phyloP scores from a whole-genome alignment of 2,888 invertebrate genomes.

The Pachycephus smyrnensis region DNA sequence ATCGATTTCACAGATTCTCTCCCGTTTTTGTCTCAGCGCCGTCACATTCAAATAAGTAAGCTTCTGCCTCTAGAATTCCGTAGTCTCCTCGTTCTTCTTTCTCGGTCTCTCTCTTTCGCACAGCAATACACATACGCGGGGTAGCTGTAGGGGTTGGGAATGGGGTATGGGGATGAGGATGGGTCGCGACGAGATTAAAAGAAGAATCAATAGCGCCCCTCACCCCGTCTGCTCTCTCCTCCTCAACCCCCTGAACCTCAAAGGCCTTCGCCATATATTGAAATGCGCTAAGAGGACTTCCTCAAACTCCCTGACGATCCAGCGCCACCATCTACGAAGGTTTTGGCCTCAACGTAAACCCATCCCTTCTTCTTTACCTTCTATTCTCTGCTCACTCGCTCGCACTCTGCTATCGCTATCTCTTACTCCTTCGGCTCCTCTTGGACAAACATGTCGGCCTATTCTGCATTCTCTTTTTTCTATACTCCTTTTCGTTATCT shows the following conservation, averaged over 20 bases:
- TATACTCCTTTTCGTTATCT: background rate
- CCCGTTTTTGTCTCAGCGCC: slow-evolving; percentile 59
- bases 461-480: slow-evolving; percentile 14
- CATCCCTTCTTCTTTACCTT: background rate
- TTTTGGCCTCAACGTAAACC: background rate
- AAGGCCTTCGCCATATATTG: slow-evolving; percentile 65
- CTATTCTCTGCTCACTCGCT: background rate
- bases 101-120: background rate
- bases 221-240: slow-evolving; percentile 41
- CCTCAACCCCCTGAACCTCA: slow-evolving; percentile 53
- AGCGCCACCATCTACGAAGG: slow-evolving; percentile 20
- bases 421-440: slow-evolving; percentile 38
- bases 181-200: slow-evolving; percentile 66
- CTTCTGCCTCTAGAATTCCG: slow-evolving; percentile 30
- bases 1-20: slow-evolving; percentile 59
- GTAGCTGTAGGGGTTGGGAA: slow-evolving; percentile 5
- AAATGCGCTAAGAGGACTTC: slow-evolving; percentile 62
- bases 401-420: slow-evolving; percentile 29
- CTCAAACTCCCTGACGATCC: slow-evolving; percentile 41
- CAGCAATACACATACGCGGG: background rate
- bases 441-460: slow-evolving; percentile 49
- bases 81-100: slow-evolving; percentile 31
- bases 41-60: slow-evolving; percentile 66
- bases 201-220: slow-evolving; percentile 64
- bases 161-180: slow-evolving; percentile 40